Conservation (phyloP, 2,888 invertebrate genomes). For the Pseudolycoriella hygida region DNA sequence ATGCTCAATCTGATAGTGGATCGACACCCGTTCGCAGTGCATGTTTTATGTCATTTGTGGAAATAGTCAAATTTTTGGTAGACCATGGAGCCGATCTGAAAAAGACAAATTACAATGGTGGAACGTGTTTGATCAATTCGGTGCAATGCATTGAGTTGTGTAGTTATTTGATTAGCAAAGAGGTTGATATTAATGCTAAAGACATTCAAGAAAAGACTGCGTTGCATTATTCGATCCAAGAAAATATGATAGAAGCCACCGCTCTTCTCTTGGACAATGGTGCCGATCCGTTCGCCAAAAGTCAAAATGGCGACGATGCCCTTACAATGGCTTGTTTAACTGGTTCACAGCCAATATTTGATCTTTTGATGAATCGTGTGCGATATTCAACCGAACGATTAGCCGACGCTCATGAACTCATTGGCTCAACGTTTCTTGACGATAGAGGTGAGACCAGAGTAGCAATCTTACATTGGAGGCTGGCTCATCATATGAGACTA, state of each 20-base stretch:
- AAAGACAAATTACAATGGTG: slow-evolving; percentile 75
- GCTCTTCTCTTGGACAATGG: slow-evolving; percentile 60
- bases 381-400: slow-evolving; percentile 46
- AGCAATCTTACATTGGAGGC: slow-evolving; percentile 61
- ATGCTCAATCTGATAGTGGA: slow-evolving; percentile 73
- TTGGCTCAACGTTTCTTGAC: slow-evolving; percentile 71
- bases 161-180: slow-evolving; percentile 57
- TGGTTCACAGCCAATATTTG: slow-evolving; percentile 53
- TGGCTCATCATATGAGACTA: slow-evolving; percentile 49
- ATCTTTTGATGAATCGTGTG: slow-evolving; percentile 44
- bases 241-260: slow-evolving; percentile 66
- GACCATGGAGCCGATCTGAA: slow-evolving; percentile 68
- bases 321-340: slow-evolving; percentile 72
- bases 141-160: slow-evolving; percentile 74
- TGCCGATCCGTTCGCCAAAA: slow-evolving; percentile 58
- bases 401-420: slow-evolving; percentile 75
- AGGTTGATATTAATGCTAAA: slow-evolving; percentile 68
- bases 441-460: slow-evolving; percentile 61
- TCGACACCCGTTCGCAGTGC: slow-evolving; percentile 82
- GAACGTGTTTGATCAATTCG: slow-evolving; percentile 84
- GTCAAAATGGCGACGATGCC: slow-evolving; percentile 76
- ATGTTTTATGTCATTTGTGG: slow-evolving; percentile 78
- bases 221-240: slow-evolving; percentile 82
- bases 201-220: slow-evolving; percentile 85
- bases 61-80: slow-evolving; percentile 57